A percentile compares a stretch with the other conserved stretches of the same genome.
These are phyloP conservation scores for Sebastes matsubarae DNA, from an alignment of 2,797 vertebrate genomes.

Conservation along the genomic window DNA sequence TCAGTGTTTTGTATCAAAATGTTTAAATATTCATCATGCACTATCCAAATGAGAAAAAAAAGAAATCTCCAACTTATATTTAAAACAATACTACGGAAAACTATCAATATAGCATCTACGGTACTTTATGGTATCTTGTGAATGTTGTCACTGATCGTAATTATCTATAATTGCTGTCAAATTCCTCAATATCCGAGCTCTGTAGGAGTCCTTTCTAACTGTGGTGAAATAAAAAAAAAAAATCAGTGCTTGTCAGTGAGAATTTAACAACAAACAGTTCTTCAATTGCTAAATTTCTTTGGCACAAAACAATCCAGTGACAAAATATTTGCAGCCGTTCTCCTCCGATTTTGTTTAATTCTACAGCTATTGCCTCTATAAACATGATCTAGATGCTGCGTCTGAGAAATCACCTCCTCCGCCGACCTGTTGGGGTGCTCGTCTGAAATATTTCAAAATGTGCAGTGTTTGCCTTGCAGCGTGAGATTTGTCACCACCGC, in stretches of 20 bases:
- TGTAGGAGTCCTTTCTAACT: conserved; percentile 26
- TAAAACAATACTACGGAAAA: conserved; percentile 29
- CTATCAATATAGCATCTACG: conserved; percentile 46
- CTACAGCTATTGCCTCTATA: conserved; percentile 3
- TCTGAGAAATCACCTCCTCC: conserved; percentile 41
- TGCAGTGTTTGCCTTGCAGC: conserved; percentile 35
- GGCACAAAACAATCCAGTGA: neutral
- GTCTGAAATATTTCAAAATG: conserved; percentile 38
- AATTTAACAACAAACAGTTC: neutral
- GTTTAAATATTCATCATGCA: conserved; percentile 42
- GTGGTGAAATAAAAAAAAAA: conserved; percentile 29
- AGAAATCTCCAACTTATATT: neutral
- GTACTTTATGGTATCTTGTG: conserved; percentile 45
- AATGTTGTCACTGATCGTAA: conserved; percentile 64
- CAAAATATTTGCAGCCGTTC: conserved; percentile 5
- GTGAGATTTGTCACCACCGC: conserved; percentile 51
- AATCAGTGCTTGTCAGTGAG: conserved; percentile 37
- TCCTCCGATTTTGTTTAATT: conserved; percentile 21
- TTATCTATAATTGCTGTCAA: conserved; percentile 47
- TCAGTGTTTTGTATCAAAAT: conserved; percentile 73
- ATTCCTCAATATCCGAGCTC: conserved; percentile 36
- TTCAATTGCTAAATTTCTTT: conserved; percentile 2
- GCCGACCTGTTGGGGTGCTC: conserved; percentile 29
- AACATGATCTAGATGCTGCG: conserved; percentile 37
- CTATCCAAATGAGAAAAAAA: conserved; percentile 1